Evolutionary conservation across 23 tunicate genomes (phyloP).

Genomic region (Phallusia fumigata): DNA sequence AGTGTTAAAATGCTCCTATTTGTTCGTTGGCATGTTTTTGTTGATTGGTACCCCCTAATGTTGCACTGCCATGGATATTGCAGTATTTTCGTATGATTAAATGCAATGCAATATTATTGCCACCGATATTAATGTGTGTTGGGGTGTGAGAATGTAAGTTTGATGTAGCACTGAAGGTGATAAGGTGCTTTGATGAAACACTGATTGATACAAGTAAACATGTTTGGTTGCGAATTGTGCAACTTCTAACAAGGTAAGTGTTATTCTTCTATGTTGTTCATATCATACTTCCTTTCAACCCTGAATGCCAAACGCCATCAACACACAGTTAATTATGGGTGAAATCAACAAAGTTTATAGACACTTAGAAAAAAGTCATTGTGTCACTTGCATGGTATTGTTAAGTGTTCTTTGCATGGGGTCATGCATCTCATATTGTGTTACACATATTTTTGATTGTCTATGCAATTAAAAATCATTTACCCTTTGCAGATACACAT

Average conservation of each 20-base stretch:
- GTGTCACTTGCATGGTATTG: not conserved
- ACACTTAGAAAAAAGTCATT: too few species aligned
- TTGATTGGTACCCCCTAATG: not conserved
- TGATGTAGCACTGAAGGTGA: not conserved
- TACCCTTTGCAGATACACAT: too few species aligned
- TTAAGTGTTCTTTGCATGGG: not conserved
- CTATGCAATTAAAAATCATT: too few species aligned
- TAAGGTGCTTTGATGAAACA: not conserved
- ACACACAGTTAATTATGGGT: not conserved
- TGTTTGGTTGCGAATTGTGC: not conserved
- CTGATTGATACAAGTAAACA: not conserved
- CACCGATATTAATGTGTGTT: not conserved
- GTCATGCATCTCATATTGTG: not conserved
- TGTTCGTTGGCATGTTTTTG: not conserved
- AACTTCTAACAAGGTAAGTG: not conserved
- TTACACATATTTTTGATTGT: too few species aligned
- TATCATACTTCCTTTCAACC: not conserved
- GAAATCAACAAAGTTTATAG: not conserved
- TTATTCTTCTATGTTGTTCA: not conserved
- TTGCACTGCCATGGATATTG: not conserved
- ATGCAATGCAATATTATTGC: not conserved
- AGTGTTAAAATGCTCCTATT: not conserved
- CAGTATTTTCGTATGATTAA: constrained; percentile 10
- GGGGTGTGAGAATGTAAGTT: not conserved
- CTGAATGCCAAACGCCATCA: not conserved